Conservation (phyloP, 1,140 invertebrate species). For the Macrobrachium rosenbergii region DNA sequence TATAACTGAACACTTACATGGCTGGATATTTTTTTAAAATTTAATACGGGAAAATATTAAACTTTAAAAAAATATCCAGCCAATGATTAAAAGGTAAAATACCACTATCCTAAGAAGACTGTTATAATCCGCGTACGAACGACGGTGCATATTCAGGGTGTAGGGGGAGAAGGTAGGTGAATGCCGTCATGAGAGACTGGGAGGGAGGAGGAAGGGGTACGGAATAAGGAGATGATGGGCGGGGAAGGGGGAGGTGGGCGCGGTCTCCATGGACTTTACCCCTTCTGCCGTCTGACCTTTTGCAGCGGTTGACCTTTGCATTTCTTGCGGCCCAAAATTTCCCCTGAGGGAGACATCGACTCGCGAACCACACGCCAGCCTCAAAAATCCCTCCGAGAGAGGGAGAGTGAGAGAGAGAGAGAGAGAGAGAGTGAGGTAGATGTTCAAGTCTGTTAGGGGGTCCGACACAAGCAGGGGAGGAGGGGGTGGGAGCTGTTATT, state of each 20-base stretch:
- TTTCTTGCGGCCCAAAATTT: not conserved
- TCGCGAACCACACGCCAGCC: not conserved
- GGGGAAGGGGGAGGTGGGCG: slow-evolving; percentile 1
- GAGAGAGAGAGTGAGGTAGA: not conserved
- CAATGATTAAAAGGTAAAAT: too few species aligned
- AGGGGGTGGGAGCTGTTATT: too few species aligned
- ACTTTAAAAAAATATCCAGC: too few species aligned
- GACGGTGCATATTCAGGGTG: too few species aligned
- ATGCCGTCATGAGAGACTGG: not conserved
- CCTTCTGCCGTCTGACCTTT: slow-evolving; percentile 9
- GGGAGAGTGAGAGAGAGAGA: not conserved
- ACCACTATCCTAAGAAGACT: too few species aligned
- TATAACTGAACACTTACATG: too few species aligned
- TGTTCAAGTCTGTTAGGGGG: not conserved
- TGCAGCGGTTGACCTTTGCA: not conserved
- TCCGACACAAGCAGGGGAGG: too few species aligned
- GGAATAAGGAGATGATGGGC: not conserved
- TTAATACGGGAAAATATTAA: too few species aligned
- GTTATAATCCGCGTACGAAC: too few species aligned
- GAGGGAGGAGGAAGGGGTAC: too few species aligned
- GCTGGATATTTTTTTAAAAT: too few species aligned
- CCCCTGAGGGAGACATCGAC: not conserved
- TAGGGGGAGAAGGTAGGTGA: too few species aligned
- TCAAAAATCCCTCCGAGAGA: not conserved
- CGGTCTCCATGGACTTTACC: not conserved